Base-by-base conservation (phyloP, 2,797 vertebrate genomes). In the Malurus leucopterus region DNA sequence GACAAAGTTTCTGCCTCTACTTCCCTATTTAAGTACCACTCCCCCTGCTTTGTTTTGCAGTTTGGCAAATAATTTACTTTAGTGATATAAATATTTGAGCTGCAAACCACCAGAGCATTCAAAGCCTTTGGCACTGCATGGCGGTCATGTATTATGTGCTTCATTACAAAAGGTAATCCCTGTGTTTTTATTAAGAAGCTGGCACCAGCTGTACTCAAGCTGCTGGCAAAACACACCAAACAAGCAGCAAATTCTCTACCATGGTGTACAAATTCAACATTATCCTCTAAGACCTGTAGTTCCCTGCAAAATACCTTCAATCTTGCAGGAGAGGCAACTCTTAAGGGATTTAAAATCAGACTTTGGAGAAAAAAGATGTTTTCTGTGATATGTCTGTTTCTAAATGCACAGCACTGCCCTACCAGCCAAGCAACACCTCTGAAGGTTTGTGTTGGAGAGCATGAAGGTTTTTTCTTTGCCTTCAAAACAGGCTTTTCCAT, bases 81-180 rank as follows among this genome's bases (percentile, higher is more conserved):
- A 76, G 58, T 30, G 86, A 81, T 59, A 82, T 27, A 91, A 89
- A 88, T 87, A 90, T 86, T 90, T 84, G 79, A 91, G 72, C 71
- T 61, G 61, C 57, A 87, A 95, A 84, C 57, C 70, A 90, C 62
- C 75, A 63, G 32, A 91, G 64, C 57, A 92, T 89, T 92, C 70
- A 77, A 89, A 93, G 53, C 72, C 69, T 79, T 83, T 87, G 78
- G 84, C 78, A 88, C 44, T 65, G 41, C 36, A 8, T 51, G 6
- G 3, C 32, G 90, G 38, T 67, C 70, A 50, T 63, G 54, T 80
- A 90, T 94, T 81, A 76, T 77, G 78, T 83, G 54, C 67, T 65
- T 91, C 90, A 85, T 90, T 94, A 92, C 74, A 79, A 88, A 92
- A 91, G 55, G 65, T 81, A 90, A 82, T 91, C 61, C 27, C 47